phyloP scores from a whole-genome alignment of 2,888 invertebrate species.

The Yponomeuta malinellus region DNA sequence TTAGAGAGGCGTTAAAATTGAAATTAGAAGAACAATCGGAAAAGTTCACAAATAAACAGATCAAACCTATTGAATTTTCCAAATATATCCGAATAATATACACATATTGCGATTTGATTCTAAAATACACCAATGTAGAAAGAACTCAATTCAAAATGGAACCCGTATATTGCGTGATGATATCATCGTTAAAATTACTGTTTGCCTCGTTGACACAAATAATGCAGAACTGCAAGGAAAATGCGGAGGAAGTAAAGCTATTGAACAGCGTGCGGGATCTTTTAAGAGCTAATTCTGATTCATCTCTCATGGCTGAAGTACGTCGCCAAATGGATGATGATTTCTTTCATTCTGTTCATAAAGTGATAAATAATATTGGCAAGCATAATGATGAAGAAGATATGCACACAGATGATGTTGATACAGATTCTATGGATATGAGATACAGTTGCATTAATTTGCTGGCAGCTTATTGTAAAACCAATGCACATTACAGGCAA shows the following conservation, averaged over 20 bases:
- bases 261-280: conserved; percentile 39
- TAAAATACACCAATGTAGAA: conserved; percentile 35
- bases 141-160: conserved; percentile 28
- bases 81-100: conserved; percentile 36
- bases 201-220: conserved; percentile 32
- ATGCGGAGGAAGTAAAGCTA: conserved; percentile 37
- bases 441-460: conserved; percentile 49
- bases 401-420: conserved; percentile 44
- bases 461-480: conserved; percentile 54
- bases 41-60: conserved; percentile 28
- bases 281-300: conserved; percentile 37
- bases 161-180: conserved; percentile 31
- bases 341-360: conserved; percentile 49
- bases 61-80: conserved; percentile 31
- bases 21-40: conserved; percentile 30
- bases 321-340: conserved; percentile 40
- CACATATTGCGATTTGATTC: conserved; percentile 38
- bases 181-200: conserved; percentile 33
- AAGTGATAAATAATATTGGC: conserved; percentile 39
- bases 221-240: conserved; percentile 36
- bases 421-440: conserved; percentile 39
- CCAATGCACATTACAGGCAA: conserved; percentile 39
- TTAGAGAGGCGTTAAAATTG: conserved; percentile 32
- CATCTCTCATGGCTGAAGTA: conserved; percentile 32
- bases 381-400: conserved; percentile 34